A percentile compares a stretch with the other conserved stretches of the same genome.
Evolutionary conservation across 2,888 invertebrate genomes (phyloP).

Genomic region (Agriopis marginaria): DNA sequence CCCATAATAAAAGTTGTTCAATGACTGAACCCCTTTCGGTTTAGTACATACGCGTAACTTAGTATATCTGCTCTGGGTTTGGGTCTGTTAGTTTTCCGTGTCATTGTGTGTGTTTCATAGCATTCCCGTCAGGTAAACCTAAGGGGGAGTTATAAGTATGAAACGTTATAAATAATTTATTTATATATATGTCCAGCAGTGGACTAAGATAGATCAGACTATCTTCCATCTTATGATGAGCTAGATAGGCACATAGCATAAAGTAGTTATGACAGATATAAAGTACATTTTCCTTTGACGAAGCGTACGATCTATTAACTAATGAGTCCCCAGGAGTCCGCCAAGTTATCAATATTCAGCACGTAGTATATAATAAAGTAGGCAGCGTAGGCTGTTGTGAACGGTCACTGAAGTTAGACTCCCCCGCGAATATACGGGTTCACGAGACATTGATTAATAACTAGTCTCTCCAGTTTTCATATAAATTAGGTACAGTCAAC

Average conservation of each 20-base stretch:
- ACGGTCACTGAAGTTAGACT: constrained; percentile 43
- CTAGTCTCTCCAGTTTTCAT: constrained; percentile 42
- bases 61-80: too few species aligned
- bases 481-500: constrained; percentile 44
- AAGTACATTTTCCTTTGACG: constrained; percentile 13
- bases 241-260: not conserved
- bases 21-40: too few species aligned
- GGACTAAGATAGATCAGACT: too few species aligned
- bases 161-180: too few species aligned
- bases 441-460: constrained; percentile 52
- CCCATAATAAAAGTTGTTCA: too few species aligned
- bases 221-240: not conserved
- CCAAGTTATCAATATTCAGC: constrained; percentile 41
- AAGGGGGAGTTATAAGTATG: too few species aligned
- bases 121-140: too few species aligned
- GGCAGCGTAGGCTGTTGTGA: constrained; percentile 32
- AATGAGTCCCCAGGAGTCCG: constrained; percentile 40
- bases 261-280: not conserved
- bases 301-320: constrained; percentile 26
- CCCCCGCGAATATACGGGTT: constrained; percentile 45
- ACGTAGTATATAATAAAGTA: constrained; percentile 32
- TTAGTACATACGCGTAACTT: too few species aligned
- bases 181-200: too few species aligned
- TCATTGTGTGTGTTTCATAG: too few species aligned
- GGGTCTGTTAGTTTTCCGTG: too few species aligned